Evolutionary conservation across 2,888 invertebrate species (phyloP).

Genomic region (Tachina fera): DNA sequence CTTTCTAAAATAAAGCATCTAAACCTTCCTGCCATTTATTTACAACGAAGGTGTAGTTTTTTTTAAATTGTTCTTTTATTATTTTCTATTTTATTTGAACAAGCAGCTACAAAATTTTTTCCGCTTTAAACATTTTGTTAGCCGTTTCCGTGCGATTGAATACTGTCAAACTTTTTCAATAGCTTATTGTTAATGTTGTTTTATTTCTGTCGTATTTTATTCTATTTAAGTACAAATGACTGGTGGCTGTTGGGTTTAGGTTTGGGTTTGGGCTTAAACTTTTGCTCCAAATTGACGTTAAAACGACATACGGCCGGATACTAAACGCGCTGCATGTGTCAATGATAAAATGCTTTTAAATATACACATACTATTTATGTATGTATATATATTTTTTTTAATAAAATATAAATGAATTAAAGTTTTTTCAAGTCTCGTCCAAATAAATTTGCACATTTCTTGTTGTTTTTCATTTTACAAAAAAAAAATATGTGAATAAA

Average conservation of each 20-base stretch:
- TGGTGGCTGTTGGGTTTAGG: too few relatives aligned
- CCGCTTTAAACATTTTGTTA: constrained; percentile 52
- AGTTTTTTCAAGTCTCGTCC: constrained; percentile 62
- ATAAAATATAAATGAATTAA: constrained; percentile 52
- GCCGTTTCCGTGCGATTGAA: constrained; percentile 81
- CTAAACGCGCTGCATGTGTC: constrained; percentile 64
- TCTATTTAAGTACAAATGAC: constrained; percentile 18
- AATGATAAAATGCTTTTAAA: constrained; percentile 71
- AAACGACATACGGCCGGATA: constrained; percentile 77
- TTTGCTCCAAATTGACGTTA: constrained; percentile 79
- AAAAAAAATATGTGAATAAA: constrained; percentile 28
- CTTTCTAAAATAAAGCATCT: constrained; percentile 35
- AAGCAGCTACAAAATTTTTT: constrained; percentile 36
- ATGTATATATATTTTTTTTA: constrained; percentile 37
- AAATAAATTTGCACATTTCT: constrained; percentile 61
- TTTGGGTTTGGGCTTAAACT: constrained; percentile 59
- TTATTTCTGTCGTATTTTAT: constrained; percentile 12
- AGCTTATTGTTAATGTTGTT: constrained; percentile 68
- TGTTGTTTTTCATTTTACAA: constrained; percentile 28
- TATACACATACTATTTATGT: neutral
- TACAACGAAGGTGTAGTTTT: constrained; percentile 62
- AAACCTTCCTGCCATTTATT: constrained; percentile 24
- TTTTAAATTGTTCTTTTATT: constrained; percentile 60
- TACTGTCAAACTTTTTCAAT: constrained; percentile 78
- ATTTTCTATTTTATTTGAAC: constrained; percentile 72